Evolutionary conservation across 2,113 vertebrate genomes (phyloP).

Genomic region (Tricholaema leucomelas): DNA sequence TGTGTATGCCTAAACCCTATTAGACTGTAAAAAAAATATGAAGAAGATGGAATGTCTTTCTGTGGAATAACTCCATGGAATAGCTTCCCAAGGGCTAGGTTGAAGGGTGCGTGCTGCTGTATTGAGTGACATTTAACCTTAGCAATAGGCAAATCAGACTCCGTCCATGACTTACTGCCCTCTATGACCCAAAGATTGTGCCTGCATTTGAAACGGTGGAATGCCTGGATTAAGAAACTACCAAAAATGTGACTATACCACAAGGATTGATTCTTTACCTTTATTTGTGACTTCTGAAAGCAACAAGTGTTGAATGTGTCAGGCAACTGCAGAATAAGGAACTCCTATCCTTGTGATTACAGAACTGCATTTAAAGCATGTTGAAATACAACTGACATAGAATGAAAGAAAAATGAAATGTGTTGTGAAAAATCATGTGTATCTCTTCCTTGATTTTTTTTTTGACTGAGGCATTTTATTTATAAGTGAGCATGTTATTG

Average conservation of each 20-base stretch:
- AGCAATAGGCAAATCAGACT: not conserved
- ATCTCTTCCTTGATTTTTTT: not conserved
- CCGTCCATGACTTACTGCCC: not conserved
- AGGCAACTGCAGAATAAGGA: not conserved
- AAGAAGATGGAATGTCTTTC: not conserved
- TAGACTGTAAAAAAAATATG: not conserved
- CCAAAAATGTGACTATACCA: not conserved
- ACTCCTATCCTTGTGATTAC: not conserved
- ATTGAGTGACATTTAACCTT: not conserved
- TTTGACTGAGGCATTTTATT: constrained; percentile 21
- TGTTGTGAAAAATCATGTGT: not conserved
- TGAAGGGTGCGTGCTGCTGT: not conserved
- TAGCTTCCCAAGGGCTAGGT: not conserved
- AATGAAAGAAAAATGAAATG: constrained; percentile 20
- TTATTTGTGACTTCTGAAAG: not conserved
- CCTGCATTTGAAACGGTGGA: not conserved
- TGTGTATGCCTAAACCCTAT: not conserved
- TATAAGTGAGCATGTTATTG: constrained; percentile 36
- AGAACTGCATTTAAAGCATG: constrained; percentile 4
- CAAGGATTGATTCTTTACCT: not conserved
- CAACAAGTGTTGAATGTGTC: not conserved
- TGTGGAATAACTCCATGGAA: not conserved
- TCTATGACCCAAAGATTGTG: not conserved
- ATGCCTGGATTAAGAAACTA: not conserved
- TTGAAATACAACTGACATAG: constrained; percentile 7